These are phyloP conservation scores for Pentamera pediparva DNA, from an alignment of 53 echinoderm and acorn worm species.

Conservation along the genomic window DNA sequence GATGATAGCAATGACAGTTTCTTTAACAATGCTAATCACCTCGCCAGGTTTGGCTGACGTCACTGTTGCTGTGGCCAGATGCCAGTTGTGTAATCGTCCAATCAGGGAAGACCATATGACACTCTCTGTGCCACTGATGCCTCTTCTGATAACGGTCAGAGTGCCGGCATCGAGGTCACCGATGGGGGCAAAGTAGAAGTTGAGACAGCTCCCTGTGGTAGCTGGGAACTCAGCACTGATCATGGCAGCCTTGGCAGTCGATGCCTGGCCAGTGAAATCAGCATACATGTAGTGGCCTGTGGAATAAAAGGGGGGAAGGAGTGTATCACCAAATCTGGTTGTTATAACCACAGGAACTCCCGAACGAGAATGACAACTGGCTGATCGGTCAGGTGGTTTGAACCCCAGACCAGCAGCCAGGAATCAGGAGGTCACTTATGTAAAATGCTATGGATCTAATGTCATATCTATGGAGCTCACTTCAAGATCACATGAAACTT, in stretches of 20 bases:
- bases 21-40: no score
- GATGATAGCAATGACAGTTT: no score
- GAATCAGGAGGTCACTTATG: no score
- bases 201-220: constrained; percentile 18
- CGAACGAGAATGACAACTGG: no score
- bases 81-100: constrained; percentile 26
- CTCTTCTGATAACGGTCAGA: neutral
- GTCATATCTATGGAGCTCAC: no score
- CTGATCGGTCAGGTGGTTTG: no score
- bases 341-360: no score
- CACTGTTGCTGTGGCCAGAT: constrained; percentile 5
- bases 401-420: no score
- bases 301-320: no score
- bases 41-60: constrained; percentile 20
- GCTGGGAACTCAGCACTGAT: neutral
- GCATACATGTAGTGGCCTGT: constrained; percentile 35
- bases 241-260: neutral
- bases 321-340: no score
- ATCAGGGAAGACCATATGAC: neutral
- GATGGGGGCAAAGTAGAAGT: constrained; percentile 24
- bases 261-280: neutral
- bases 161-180: constrained; percentile 17
- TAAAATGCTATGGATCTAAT: no score
- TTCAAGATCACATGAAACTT: no score
- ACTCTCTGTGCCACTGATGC: neutral